phyloP scores from a whole-genome alignment of 2,797 vertebrate species.

The Pristis pectinata region DNA sequence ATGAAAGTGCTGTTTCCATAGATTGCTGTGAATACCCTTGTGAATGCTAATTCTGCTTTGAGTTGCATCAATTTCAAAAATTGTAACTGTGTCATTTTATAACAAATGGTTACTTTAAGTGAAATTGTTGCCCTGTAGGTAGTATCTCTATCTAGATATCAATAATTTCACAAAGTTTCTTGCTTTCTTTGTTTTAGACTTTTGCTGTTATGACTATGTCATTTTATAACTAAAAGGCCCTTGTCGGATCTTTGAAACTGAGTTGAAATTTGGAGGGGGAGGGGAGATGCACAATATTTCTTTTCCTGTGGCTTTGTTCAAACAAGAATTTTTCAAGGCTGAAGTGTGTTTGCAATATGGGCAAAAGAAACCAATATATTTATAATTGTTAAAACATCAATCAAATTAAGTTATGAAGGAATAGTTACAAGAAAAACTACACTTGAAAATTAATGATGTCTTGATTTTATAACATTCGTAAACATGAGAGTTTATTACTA shows the following conservation, averaged over 20 bases:
- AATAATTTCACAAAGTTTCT: not conserved
- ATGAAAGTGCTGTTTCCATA: not conserved
- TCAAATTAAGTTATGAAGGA: not conserved
- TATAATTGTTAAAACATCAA: not conserved
- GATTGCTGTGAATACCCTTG: not conserved
- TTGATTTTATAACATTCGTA: not conserved
- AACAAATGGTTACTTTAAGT: not conserved
- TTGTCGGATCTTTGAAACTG: not conserved
- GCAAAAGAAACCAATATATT: not conserved
- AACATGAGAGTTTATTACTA: not conserved
- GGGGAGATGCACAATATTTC: not conserved
- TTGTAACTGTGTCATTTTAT: not conserved
- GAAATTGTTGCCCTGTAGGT: not conserved
- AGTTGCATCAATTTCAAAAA: not conserved
- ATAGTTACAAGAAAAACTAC: not conserved
- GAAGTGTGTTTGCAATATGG: not conserved
- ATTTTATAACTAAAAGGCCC: not conserved
- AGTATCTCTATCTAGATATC: not conserved
- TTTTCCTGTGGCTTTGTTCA: not conserved
- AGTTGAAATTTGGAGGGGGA: not conserved
- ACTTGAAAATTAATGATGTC: not conserved
- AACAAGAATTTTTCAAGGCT: not conserved
- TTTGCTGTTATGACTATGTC: not conserved
- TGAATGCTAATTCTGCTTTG: slow-evolving; percentile 25
- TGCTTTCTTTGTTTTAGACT: not conserved